Base-by-base conservation (phyloP, 2,113 vertebrate genomes). In the Phyllostomus hastatus region DNA sequence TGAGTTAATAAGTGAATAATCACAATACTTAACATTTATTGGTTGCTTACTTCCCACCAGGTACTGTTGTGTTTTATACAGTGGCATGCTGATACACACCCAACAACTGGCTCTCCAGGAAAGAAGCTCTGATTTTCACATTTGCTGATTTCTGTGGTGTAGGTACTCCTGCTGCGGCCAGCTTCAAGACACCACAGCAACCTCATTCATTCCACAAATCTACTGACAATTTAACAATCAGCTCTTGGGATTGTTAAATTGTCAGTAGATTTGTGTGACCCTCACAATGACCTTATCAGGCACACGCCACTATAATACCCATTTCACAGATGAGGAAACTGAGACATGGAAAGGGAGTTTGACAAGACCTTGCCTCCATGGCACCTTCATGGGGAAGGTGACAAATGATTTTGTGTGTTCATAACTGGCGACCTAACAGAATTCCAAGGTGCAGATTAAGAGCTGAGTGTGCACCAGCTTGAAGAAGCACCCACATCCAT, bases 1-100 rank as follows among this genome's bases (percentile, higher is more conserved):
- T 85, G 94, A 84, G 76, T 70, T 94, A 73, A 92, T 84, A 94
- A 82, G 70, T 26, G 85, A 64, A 88, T 54, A 86, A 48, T 70
- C 59, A 75, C 61, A 73, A 50, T 48, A n/a, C 19, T 43, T 88
- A 84, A 76, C 31, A 28, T n/a, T 43, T 20, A 87, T 16, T 31
- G 43, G 84, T 31, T 61, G n/a, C 85, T 12, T 22, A 26, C 22
- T 28, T 41, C 57, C 11, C 15, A 9, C 1, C 1, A 2, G 50
- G 16, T 4, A 28, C 80, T 5, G 6, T 12, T 15, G 26, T 61
- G 26, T 52, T 85, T 35, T 31, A 52, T 11, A 50, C 11, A 57
- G 86, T 1, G 1, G 4, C n/a, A 15, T 15, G 33, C 35, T 41
- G 24, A 64, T 7, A 67, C 31, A 46, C 10, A 59, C 48, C 52